phyloP scores from a whole-genome alignment of 1,140 invertebrate species.

The Hypothenemus hampei region DNA sequence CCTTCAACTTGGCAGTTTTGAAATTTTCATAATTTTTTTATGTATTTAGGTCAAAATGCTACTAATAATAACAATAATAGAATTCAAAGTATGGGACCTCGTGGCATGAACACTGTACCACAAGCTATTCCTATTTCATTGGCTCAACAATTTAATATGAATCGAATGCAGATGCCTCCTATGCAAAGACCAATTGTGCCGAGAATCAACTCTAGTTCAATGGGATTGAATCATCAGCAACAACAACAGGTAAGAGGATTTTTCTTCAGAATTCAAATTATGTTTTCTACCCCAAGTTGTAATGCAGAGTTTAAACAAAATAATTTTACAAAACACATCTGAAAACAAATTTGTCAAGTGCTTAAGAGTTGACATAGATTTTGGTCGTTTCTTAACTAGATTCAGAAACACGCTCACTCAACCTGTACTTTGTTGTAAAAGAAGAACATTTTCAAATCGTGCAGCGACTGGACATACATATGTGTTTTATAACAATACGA shows the following conservation, averaged over 20 bases:
- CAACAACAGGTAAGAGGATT: conserved; percentile 34
- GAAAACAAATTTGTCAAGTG: neutral
- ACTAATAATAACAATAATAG: conserved; percentile 12
- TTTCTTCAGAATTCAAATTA: too few relatives aligned
- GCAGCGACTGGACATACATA: too few relatives aligned
- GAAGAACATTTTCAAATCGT: too few relatives aligned
- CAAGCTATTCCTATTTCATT: conserved; percentile 27
- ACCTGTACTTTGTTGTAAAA: too few relatives aligned
- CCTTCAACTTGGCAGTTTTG: neutral
- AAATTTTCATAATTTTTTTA: too few relatives aligned
- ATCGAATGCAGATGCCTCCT: conserved; percentile 30
- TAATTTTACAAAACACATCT: too few relatives aligned
- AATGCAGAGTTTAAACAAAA: too few relatives aligned
- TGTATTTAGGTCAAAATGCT: conserved; percentile 15
- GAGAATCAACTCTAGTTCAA: conserved; percentile 26
- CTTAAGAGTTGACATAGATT: neutral
- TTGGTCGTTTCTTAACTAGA: too few relatives aligned
- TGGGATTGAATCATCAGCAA: conserved; percentile 38
- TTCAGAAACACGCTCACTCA: too few relatives aligned
- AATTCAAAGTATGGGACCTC: conserved; percentile 31
- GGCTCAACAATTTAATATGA: conserved; percentile 30
- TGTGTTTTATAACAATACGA: too few relatives aligned
- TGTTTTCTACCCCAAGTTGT: too few relatives aligned
- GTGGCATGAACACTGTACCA: conserved; percentile 26
- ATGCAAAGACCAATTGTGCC: conserved; percentile 32